phyloP scores from a whole-genome alignment of 2,797 vertebrate genomes.

The Glossophaga mutica region DNA sequence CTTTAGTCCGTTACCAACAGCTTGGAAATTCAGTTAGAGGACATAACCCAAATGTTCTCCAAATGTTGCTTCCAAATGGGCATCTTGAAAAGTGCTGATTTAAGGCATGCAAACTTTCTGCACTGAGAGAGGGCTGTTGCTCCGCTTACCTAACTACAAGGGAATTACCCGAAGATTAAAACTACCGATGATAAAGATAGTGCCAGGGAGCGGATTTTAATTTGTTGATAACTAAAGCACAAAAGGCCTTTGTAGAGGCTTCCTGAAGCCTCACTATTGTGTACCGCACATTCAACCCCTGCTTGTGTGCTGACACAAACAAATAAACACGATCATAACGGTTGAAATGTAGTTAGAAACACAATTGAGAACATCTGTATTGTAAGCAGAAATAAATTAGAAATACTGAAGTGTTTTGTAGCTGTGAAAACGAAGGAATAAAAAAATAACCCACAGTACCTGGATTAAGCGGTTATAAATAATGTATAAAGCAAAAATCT shows the following conservation, averaged over 20 bases:
- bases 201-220: constrained; percentile 72
- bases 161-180: constrained; percentile 78
- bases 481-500: constrained; percentile 88
- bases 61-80: constrained; percentile 87
- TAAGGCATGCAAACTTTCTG: constrained; percentile 79
- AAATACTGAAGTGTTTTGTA: constrained; percentile 86
- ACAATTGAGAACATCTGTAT: constrained; percentile 89
- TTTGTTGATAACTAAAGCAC: constrained; percentile 80
- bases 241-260: constrained; percentile 76
- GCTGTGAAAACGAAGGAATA: constrained; percentile 83
- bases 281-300: constrained; percentile 75
- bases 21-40: constrained; percentile 92
- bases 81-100: constrained; percentile 81
- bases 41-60: constrained; percentile 89
- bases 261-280: constrained; percentile 75
- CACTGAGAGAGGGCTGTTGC: constrained; percentile 63
- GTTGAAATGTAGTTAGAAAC: constrained; percentile 84
- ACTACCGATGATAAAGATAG: constrained; percentile 78
- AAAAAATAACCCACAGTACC: constrained; percentile 85
- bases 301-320: constrained; percentile 83
- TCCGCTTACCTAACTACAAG: constrained; percentile 60
- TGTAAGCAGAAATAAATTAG: constrained; percentile 88
- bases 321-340: constrained; percentile 84
- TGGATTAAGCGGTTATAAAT: constrained; percentile 86
- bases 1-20: constrained; percentile 87